Evolutionary conservation across 1,140 invertebrate species (phyloP), one percentile per base, ranked within the genome.

Genomic region (Triops cancriformis): DNA sequence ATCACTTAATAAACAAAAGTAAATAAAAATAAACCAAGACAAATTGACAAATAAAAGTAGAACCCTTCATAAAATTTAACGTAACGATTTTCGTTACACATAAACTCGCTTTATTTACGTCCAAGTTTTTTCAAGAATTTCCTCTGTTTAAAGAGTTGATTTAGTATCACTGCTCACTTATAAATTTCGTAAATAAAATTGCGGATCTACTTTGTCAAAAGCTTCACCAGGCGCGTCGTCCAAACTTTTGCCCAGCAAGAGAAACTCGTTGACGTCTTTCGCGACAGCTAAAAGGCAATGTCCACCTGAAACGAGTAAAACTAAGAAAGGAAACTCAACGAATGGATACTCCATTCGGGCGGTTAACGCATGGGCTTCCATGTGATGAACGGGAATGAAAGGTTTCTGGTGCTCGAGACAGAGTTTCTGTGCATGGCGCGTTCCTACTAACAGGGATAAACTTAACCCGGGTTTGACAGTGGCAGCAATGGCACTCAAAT

Each of bases 361-460:
- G 26, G 92, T 96, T 76, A 98, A 84, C n/a, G 97, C 96, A 89
- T 99, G 97, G 10, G 97, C 97, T 89, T 98, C 91, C 97, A 99
- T 99, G 81, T 99, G 97, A 87, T 99, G 97, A 81, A 99, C 93
- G 0, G 88, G 88, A 83, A 99, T 95, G 80, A 98, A 86, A 6
- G 95, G 94, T 85, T 95, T 95, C 0, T 89, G 88, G 80, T 88
- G 87, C 76, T 86, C 85, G 80, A 87, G 86, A 28, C 90, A 89
- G 28, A 98, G 82, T 82, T 92, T 87, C 82, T 93, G 94, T 1
- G 92, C 94, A 90, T 96, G 95, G 76, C 91, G 89, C 42, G 92
- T 85, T 51, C 97, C 97, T 78, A 98, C 90, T 76, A 86, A 73
- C 75, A 98, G 85, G 76, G 93, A 96, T 9, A 94, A 80, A 0